Conservation (phyloP, 92 coral and sea anemone species). For the Ricordea florida region DNA sequence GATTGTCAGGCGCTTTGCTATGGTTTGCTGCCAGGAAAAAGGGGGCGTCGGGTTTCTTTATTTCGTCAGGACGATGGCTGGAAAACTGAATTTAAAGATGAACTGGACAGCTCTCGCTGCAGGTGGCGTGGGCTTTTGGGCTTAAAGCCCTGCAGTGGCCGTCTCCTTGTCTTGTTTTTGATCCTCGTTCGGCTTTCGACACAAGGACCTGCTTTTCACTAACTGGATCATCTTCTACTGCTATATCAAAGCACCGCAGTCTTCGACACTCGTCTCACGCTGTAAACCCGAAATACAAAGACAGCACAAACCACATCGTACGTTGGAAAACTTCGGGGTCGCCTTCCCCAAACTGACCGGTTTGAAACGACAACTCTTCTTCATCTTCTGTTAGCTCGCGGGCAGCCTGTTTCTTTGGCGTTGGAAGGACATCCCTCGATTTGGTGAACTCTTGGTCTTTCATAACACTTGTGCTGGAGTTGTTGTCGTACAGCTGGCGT, state of each 20-base stretch:
- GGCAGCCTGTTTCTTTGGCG: constrained; percentile 14
- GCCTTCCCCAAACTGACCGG: constrained; percentile 46
- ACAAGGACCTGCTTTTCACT: neutral
- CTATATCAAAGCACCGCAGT: constrained; percentile 35
- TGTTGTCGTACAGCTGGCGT: constrained; percentile 21
- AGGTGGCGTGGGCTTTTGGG: constrained; percentile 34
- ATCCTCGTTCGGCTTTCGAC: constrained; percentile 42
- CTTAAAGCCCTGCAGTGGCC: constrained; percentile 31
- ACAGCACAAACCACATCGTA: constrained; percentile 52
- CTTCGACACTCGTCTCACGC: constrained; percentile 42
- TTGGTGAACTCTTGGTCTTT: constrained; percentile 33
- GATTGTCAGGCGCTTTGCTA: neutral
- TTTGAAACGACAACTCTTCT: constrained; percentile 43
- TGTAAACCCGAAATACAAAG: constrained; percentile 55
- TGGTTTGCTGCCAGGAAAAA: constrained; percentile 1
- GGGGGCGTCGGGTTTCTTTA: neutral
- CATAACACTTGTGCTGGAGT: neutral
- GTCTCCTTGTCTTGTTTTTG: constrained; percentile 41
- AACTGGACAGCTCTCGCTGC: constrained; percentile 1
- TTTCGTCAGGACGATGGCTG: neutral
- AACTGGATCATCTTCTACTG: neutral
- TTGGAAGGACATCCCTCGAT: constrained; percentile 4
- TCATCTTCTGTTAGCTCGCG: constrained; percentile 13
- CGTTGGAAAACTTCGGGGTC: constrained; percentile 45
- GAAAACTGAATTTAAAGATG: neutral